These are phyloP conservation scores for Vanessa atalanta DNA, from an alignment of 1,140 invertebrate species.

Conservation along the genomic window DNA sequence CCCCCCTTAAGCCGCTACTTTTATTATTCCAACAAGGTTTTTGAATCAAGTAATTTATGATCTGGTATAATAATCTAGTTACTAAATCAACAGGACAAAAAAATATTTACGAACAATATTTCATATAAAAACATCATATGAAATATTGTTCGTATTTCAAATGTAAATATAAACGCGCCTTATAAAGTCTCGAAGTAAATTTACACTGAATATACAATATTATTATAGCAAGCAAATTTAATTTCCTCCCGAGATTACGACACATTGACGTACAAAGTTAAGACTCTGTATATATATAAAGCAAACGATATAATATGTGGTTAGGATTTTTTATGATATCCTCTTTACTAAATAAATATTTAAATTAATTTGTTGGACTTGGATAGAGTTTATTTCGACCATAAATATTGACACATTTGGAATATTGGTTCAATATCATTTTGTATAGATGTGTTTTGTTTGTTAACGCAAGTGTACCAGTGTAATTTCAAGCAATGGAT, in stretches of 20 bases:
- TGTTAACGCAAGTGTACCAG: too few relatives aligned
- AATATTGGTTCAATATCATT: neutral
- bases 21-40: too few relatives aligned
- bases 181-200: neutral
- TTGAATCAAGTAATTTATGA: too few relatives aligned
- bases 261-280: conserved; percentile 25
- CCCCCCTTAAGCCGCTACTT: too few relatives aligned
- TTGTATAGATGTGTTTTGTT: too few relatives aligned
- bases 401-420: neutral
- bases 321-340: neutral
- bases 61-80: too few relatives aligned
- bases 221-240: conserved; percentile 24
- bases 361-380: neutral
- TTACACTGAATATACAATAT: conserved; percentile 14
- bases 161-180: neutral
- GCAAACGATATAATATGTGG: conserved; percentile 3
- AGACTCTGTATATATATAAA: conserved; percentile 5
- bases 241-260: conserved; percentile 24
- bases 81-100: too few relatives aligned
- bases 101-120: neutral
- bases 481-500: too few relatives aligned
- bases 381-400: too few relatives aligned
- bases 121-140: neutral
- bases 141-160: neutral
- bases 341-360: neutral